Evolutionary conservation across 2,113 vertebrate species (phyloP).

Genomic region (Progne subis): DNA sequence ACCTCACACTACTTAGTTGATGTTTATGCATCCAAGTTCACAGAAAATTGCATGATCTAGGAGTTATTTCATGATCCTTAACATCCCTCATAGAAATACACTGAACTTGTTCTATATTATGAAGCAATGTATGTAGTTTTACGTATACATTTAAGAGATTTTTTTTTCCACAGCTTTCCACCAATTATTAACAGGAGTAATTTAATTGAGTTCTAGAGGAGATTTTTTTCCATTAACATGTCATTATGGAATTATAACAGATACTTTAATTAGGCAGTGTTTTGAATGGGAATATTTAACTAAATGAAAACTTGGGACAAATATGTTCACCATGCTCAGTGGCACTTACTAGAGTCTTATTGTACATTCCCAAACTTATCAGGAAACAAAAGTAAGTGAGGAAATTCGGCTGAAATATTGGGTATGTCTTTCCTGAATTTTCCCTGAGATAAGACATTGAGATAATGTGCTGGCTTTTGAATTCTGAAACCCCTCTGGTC

Average conservation of each 20-base stretch:
- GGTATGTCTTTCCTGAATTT: neutral
- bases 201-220: neutral
- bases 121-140: neutral
- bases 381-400: neutral
- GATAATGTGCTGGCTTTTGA: neutral
- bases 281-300: conserved; percentile 33
- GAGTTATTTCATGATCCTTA: neutral
- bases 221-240: conserved; percentile 48
- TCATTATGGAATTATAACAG: conserved; percentile 40
- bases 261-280: conserved; percentile 46
- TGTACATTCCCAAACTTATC: neutral
- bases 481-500: neutral
- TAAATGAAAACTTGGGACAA: conserved; percentile 53
- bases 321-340: neutral
- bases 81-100: neutral
- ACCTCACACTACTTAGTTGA: neutral
- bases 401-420: neutral
- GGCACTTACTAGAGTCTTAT: neutral
- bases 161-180: neutral
- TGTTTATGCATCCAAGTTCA: neutral
- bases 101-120: neutral
- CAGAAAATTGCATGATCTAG: neutral
- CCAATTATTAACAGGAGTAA: conserved; percentile 31
- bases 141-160: neutral
- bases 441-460: neutral